Evolutionary conservation across 1,140 invertebrate genomes (phyloP).

Genomic region (Caenorhabditis tropicalis): DNA sequence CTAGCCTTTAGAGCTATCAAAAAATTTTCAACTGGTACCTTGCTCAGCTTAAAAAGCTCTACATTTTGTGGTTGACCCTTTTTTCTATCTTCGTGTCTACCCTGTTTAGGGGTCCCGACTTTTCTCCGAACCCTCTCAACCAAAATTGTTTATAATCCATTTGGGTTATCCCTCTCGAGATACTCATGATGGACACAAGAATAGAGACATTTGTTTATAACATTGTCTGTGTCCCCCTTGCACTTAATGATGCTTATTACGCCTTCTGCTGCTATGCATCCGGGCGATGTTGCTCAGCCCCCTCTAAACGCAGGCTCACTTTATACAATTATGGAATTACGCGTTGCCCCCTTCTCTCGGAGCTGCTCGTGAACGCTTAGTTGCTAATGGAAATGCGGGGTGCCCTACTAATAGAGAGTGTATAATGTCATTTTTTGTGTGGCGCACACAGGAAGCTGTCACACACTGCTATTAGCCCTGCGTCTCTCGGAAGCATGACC

Average conservation of each 20-base stretch:
- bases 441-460: background rate
- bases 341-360: background rate
- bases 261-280: constrained; percentile 39
- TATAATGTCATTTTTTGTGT: background rate
- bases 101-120: no score
- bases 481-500: background rate
- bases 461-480: background rate
- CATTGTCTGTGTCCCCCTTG: background rate
- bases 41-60: no score
- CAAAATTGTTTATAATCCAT: background rate
- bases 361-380: background rate
- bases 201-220: constrained; percentile 43
- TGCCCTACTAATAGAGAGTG: no score
- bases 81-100: no score
- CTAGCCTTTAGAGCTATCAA: no score
- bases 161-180: background rate
- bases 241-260: constrained; percentile 38
- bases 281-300: background rate
- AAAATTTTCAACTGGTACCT: no score
- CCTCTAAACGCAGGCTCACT: background rate
- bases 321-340: constrained; percentile 41
- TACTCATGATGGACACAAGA: background rate
- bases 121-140: background rate
- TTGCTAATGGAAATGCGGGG: constrained; percentile 20
- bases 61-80: no score